phyloP scores from a whole-genome alignment of 2,797 vertebrate genomes.

The Orestias chungarensis region DNA sequence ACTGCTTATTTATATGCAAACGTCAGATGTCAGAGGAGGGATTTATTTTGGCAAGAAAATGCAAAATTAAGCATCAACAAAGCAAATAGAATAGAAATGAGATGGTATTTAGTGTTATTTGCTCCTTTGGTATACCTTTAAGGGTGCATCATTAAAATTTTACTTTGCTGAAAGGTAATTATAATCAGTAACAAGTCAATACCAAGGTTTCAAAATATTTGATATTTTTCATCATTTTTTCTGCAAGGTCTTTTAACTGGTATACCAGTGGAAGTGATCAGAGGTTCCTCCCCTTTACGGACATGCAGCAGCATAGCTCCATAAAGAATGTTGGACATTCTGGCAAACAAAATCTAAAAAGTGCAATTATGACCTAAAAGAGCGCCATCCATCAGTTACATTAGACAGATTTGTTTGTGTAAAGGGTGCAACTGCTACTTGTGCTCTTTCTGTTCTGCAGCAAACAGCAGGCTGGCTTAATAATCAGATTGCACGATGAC shows the following conservation, averaged over 20 bases:
- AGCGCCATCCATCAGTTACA: neutral
- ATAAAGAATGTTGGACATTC: neutral
- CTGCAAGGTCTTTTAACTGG: neutral
- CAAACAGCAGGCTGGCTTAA: neutral
- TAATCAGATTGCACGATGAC: neutral
- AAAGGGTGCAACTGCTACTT: no score
- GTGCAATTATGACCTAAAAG: neutral
- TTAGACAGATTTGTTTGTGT: neutral
- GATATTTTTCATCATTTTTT: conserved; percentile 1
- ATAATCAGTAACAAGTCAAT: neutral
- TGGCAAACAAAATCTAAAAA: no score
- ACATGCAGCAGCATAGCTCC: neutral
- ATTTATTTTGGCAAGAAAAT: neutral
- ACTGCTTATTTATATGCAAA: neutral
- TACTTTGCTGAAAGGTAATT: neutral
- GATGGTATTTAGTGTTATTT: neutral
- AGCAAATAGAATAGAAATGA: neutral
- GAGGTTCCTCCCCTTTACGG: neutral
- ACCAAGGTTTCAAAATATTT: neutral
- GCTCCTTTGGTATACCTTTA: neutral
- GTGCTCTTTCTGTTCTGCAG: neutral
- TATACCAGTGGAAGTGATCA: neutral
- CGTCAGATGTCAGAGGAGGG: neutral
- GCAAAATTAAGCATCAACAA: neutral
- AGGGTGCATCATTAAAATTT: neutral